phyloP scores from a whole-genome alignment of 2,888 invertebrate species.

The Tinea pellionella region DNA sequence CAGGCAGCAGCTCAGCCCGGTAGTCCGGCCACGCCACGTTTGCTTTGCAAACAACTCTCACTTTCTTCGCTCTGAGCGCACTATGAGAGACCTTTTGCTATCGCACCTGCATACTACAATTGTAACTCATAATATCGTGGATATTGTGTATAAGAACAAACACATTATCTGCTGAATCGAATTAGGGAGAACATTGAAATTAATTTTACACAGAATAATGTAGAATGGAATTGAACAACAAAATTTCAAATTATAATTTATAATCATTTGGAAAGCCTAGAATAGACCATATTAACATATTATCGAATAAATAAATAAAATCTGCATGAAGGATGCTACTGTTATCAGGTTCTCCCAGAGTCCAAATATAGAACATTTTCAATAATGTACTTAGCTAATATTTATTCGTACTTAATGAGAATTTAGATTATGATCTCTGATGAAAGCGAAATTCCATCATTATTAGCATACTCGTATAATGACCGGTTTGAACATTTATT shows the following conservation, averaged over 20 bases:
- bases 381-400: background rate
- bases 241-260: background rate
- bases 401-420: background rate
- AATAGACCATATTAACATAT: background rate
- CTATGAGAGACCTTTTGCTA: background rate
- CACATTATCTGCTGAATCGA: background rate
- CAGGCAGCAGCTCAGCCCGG: background rate
- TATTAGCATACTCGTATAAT: background rate
- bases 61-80: background rate
- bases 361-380: no score
- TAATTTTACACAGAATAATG: background rate
- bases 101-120: background rate
- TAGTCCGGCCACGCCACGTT: slow-evolving; percentile 1
- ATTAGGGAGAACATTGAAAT: background rate
- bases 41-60: background rate
- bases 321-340: background rate
- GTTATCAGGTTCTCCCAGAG: no score
- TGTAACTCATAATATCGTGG: background rate
- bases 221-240: no score
- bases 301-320: background rate
- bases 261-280: background rate
- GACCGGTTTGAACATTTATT: slow-evolving; percentile 2
- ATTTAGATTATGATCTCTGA: background rate
- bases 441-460: background rate
- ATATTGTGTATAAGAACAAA: background rate